These are phyloP conservation scores for Gymnogyps californianus DNA, from an alignment of 2,113 vertebrate species.

Conservation along the genomic window DNA sequence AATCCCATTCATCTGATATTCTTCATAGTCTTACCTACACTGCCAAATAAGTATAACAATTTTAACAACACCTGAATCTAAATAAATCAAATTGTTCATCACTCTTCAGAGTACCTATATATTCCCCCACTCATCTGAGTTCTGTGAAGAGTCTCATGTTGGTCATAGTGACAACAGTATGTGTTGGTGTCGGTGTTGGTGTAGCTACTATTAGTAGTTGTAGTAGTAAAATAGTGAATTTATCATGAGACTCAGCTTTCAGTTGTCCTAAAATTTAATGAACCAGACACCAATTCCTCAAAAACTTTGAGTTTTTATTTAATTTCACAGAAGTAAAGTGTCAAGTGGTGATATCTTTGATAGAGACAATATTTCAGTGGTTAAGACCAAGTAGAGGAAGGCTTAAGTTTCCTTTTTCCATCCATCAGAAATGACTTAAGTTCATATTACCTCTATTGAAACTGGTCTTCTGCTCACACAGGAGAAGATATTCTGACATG, in stretches of 20 bases:
- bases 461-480: not conserved
- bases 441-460: not conserved
- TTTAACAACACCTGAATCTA: not conserved
- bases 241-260: not conserved
- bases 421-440: not conserved
- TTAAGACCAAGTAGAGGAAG: not conserved
- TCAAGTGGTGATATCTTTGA: not conserved
- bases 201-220: not conserved
- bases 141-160: not conserved
- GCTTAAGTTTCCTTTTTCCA: not conserved
- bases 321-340: not conserved
- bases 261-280: not conserved
- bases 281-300: not conserved
- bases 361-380: not conserved
- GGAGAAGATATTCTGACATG: not conserved
- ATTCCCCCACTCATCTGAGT: not conserved
- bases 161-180: not conserved
- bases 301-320: not conserved
- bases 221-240: not conserved
- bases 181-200: not conserved
- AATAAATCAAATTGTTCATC: not conserved
- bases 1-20: not conserved
- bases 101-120: not conserved
- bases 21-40: not conserved
- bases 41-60: not conserved